Evolutionary conservation across 1,140 invertebrate species (phyloP).

Genomic region (Carposina sasakii): DNA sequence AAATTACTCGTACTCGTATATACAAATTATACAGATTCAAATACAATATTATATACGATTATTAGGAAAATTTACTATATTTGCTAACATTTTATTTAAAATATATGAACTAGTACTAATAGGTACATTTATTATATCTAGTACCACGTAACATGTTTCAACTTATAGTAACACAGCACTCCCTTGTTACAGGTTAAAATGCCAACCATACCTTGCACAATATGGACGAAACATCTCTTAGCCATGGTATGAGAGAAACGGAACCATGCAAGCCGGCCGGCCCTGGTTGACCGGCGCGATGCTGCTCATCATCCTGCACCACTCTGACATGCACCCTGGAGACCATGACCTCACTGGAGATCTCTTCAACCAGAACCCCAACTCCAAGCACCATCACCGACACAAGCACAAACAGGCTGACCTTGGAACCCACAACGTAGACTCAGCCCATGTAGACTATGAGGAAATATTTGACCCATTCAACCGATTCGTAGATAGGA

Average conservation of each 20-base stretch:
- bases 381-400: constrained; percentile 47
- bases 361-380: constrained; percentile 26
- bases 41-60: too few relatives aligned
- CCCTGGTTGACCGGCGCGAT: constrained; percentile 44
- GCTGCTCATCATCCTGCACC: constrained; percentile 35
- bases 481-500: constrained; percentile 20
- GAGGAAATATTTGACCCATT: constrained; percentile 13
- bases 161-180: constrained; percentile 7
- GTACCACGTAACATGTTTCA: too few relatives aligned
- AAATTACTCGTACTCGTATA: too few relatives aligned
- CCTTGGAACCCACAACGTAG: constrained; percentile 15
- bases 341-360: constrained; percentile 22
- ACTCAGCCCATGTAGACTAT: too few relatives aligned
- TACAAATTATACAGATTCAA: too few relatives aligned
- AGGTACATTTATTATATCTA: too few relatives aligned
- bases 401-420: constrained; percentile 49
- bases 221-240: constrained; percentile 34
- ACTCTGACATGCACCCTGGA: constrained; percentile 36
- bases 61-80: too few relatives aligned
- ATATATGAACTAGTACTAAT: too few relatives aligned
- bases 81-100: too few relatives aligned
- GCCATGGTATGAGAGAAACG: constrained; percentile 46
- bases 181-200: constrained; percentile 56
- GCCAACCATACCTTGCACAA: constrained; percentile 20
- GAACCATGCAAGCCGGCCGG: constrained; percentile 45